Conservation (phyloP, 2,113 vertebrate species). For the Lepus americanus region DNA sequence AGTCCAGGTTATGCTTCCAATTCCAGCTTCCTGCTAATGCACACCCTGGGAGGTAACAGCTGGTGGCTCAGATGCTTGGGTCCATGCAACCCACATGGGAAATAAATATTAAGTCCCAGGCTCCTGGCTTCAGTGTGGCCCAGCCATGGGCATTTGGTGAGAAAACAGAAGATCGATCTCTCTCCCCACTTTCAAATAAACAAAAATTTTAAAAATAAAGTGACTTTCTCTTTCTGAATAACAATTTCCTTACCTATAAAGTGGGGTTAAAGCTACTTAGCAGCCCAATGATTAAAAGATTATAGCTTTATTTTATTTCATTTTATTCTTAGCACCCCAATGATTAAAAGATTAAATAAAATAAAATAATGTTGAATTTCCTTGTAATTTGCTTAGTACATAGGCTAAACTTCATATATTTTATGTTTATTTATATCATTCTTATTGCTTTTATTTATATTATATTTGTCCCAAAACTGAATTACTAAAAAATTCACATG, state of each 20-base stretch:
- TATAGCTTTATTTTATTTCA: not conserved
- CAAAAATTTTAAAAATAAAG: too few species aligned
- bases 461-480: not conserved
- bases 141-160: too few species aligned
- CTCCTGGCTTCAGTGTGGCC: too few species aligned
- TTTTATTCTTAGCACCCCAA: not conserved
- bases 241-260: not conserved
- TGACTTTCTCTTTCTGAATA: not conserved
- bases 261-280: not conserved
- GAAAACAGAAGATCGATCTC: not conserved
- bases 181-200: too few species aligned
- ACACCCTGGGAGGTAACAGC: too few species aligned
- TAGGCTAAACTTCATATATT: too few species aligned
- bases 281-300: not conserved
- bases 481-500: not conserved
- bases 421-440: not conserved
- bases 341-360: not conserved
- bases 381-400: not conserved
- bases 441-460: slow-evolving; percentile 43
- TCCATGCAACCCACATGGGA: too few species aligned
- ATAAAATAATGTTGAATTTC: not conserved
- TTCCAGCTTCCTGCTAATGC: too few species aligned
- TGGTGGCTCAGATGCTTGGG: too few species aligned
- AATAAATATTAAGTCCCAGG: too few species aligned
- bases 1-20: too few species aligned